Percentiles rank a stretch among this genome's conserved stretches.
Evolutionary conservation across 2,888 invertebrate genomes (phyloP).

Genomic region (Agrochola lota): DNA sequence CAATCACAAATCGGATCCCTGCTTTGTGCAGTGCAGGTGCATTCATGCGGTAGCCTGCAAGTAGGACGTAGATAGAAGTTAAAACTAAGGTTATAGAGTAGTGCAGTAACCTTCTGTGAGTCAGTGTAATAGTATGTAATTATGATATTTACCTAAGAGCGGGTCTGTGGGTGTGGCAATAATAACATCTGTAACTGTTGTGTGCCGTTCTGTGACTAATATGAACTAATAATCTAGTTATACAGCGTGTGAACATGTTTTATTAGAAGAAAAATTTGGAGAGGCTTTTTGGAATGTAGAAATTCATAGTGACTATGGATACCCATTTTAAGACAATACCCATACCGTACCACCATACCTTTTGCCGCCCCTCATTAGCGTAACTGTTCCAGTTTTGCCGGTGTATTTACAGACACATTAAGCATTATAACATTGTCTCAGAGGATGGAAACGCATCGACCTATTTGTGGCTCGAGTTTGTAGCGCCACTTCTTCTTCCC

Average conservation of each 20-base stretch:
- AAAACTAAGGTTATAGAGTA: slow-evolving; percentile 36
- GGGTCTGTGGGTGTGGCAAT: slow-evolving; percentile 45
- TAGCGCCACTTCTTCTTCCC: no score
- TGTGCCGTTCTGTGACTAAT: slow-evolving; percentile 48
- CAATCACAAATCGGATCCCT: background rate
- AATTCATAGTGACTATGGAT: no score
- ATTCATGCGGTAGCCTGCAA: background rate
- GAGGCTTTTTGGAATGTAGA: no score
- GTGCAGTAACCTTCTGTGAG: slow-evolving; percentile 52
- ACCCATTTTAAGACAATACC: no score
- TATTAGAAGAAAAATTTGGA: no score
- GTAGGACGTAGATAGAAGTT: slow-evolving; percentile 15
- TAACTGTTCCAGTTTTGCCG: no score
- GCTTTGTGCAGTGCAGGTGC: background rate
- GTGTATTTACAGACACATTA: no score
- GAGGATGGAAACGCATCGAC: no score
- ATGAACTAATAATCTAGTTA: slow-evolving; percentile 42
- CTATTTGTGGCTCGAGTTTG: no score
- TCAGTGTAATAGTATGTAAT: slow-evolving; percentile 55
- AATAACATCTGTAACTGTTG: slow-evolving; percentile 52
- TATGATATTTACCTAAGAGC: slow-evolving; percentile 59
- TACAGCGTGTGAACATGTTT: slow-evolving; percentile 19
- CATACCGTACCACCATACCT: no score
- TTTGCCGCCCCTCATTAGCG: no score
- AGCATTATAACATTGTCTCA: no score